Percentiles rank a stretch among this genome's conserved stretches.
Evolutionary conservation across 1,140 invertebrate genomes (phyloP).

Genomic region (Planococcus citri): DNA sequence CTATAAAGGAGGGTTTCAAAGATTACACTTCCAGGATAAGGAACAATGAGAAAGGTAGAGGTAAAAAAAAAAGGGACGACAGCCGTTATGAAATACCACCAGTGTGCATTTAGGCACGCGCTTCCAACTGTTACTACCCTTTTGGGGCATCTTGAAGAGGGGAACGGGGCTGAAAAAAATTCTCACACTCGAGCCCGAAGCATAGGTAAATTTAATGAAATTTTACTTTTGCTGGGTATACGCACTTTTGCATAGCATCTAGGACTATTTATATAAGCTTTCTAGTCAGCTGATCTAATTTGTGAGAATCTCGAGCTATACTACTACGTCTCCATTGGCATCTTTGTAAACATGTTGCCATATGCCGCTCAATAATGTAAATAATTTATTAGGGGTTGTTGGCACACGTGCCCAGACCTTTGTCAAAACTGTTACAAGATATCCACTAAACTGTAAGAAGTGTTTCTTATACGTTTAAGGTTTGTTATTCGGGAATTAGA

Average conservation of each 20-base stretch:
- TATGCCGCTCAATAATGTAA: neutral
- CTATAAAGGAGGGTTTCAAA: neutral
- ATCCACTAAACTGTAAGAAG: conserved; percentile 9
- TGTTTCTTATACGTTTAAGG: conserved; percentile 14
- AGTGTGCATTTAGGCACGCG: conserved; percentile 13
- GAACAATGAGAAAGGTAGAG: neutral
- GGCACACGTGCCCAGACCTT: conserved; percentile 5
- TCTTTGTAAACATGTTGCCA: neutral
- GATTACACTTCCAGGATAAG: neutral
- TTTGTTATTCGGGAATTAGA: conserved; percentile 8
- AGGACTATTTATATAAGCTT: no score
- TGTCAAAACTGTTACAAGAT: conserved; percentile 15
- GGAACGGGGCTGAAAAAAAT: no score
- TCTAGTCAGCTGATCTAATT: neutral
- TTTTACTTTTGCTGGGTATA: no score
- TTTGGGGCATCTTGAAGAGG: no score
- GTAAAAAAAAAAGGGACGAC: conserved; percentile 12
- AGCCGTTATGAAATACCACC: conserved; percentile 19
- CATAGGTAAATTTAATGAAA: no score
- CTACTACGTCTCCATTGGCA: neutral
- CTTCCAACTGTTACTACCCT: neutral
- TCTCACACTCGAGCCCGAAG: no score
- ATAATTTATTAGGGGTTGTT: conserved; percentile 14
- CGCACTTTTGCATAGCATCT: no score
- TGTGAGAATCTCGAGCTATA: neutral